Evolutionary conservation across 1,140 invertebrate genomes (phyloP), one percentile per base, ranked within the genome.

Genomic region (Heterodera schachtii): DNA sequence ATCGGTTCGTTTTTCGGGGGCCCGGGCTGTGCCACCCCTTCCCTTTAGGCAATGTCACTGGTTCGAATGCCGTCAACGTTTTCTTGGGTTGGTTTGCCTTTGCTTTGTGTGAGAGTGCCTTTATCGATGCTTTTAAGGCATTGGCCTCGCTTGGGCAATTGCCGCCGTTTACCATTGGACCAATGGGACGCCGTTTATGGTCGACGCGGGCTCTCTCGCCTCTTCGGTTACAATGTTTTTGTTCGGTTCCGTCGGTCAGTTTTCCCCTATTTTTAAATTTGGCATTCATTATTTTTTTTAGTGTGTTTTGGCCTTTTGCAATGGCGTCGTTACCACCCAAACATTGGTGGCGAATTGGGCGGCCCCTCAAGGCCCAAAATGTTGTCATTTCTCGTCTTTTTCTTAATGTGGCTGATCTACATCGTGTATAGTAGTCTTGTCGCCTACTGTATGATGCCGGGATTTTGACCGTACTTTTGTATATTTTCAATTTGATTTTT

Each of bases 21-120:
- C 31, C 41, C 41, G 66, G 44, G 6, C 13, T n/a, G 6, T 57
- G n/a, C 31, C 21, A 67, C 44, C 6, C 44, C 67, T 67, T n/a
- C 9, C 6, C 46, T 19, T 44, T 16, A 78, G 79, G 97, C 46
- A 99, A 99, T 91, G 96, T 99, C 82, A 99, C 97, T 8, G 97
- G 97, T 79, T 97, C 95, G 90, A 98, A 98, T 91, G 84, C 85
- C 9, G 97, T 99, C 49, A 98, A 98, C 90, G 96, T 98, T 57
- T 93, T 93, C 89, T 91, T 93, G 19, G 93, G 57, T 60, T 0
- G 19, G 16, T 60, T 60, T 60, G 6, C 2, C 11, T 52, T 8
- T 52, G 49, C 49, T 52, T 52, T 52, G 49, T 2, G 6, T 52
- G 6, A 11, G 11, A 52, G 11, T 52, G 49, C 6, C 11, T 52